Evolutionary conservation across 2,888 invertebrate genomes (phyloP).

Genomic region (Chloromyia formosa): DNA sequence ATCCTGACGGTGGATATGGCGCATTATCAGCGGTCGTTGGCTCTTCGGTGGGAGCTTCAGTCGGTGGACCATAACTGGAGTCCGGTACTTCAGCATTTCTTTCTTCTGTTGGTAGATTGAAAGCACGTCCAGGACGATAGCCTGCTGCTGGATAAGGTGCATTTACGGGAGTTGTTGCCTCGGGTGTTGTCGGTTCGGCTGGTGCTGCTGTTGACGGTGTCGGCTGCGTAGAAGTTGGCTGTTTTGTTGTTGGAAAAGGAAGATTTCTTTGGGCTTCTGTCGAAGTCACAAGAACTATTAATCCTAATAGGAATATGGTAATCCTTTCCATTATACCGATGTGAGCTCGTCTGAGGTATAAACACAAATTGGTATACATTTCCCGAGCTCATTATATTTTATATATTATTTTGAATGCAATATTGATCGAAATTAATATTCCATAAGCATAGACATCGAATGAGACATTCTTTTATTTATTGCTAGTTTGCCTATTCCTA

Average conservation of each 20-base stretch:
- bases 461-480: no score
- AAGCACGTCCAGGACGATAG: constrained; percentile 43
- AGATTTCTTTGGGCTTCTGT: constrained; percentile 22
- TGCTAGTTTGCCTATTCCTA: not conserved
- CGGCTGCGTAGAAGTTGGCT: not conserved
- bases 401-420: not conserved
- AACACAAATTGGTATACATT: not conserved
- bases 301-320: not conserved
- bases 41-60: not conserved
- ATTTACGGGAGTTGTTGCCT: constrained; percentile 28
- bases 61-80: not conserved
- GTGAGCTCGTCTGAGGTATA: not conserved
- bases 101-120: constrained; percentile 42
- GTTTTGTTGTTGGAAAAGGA: not conserved
- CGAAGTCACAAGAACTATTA: not conserved
- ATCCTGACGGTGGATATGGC: constrained; percentile 43
- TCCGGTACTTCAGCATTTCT: constrained; percentile 14
- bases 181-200: not conserved
- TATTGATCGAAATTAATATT: constrained; percentile 1
- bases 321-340: not conserved
- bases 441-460: not conserved
- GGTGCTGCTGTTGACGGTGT: constrained; percentile 1
- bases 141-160: constrained; percentile 40
- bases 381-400: constrained; percentile 8
- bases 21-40: constrained; percentile 1